Evolutionary conservation across 2,888 invertebrate species (phyloP), one percentile per base, ranked within the genome.

Genomic region (Drosophila siamana): DNA sequence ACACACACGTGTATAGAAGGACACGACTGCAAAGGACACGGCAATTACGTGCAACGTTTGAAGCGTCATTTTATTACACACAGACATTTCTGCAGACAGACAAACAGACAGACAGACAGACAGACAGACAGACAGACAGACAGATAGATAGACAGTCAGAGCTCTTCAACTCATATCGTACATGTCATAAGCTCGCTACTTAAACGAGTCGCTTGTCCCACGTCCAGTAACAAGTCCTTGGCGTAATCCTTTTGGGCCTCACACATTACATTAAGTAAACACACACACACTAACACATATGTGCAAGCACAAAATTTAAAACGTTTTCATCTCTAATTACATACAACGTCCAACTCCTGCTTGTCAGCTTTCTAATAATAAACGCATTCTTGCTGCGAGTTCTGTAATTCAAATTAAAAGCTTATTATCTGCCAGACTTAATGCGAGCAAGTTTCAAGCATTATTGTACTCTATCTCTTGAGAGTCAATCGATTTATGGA

Each of bases 1-100:
- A 50, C 33, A 26, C 26, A 44, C 13, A 30, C 8, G 43, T n/a
- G n/a, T n/a, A 6, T 2, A 26, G 6, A 22, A 24, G 28, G 24
- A 59, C 48, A 41, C 44, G 11, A n/a, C 16, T 50, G 28, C 54
- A 64, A 74, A 71, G 82, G 62, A 68, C 62, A 57, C 59, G 62
- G 55, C 71, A 74, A 78, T 81, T 84, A 83, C 70, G 69, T 84
- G 79, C 74, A 55, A 78, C 76, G 85, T 78, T 87, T 85, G 57
- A 81, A 76, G 71, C 60, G 69, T 65, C 51, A 85, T 87, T 83
- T 83, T 83, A 87, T 78, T 64, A 64, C 59, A 66, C 57, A 63
- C 83, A 69, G 40, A 50, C 72, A 36, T 33, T 2, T 15, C 2
- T 15, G 16, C n/a, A 24, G 22, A 41, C 15, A 15, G 22, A 33